These are phyloP conservation scores for Drosophila quadrilineata DNA, from an alignment of 1,140 invertebrate genomes.

Conservation along the genomic window DNA sequence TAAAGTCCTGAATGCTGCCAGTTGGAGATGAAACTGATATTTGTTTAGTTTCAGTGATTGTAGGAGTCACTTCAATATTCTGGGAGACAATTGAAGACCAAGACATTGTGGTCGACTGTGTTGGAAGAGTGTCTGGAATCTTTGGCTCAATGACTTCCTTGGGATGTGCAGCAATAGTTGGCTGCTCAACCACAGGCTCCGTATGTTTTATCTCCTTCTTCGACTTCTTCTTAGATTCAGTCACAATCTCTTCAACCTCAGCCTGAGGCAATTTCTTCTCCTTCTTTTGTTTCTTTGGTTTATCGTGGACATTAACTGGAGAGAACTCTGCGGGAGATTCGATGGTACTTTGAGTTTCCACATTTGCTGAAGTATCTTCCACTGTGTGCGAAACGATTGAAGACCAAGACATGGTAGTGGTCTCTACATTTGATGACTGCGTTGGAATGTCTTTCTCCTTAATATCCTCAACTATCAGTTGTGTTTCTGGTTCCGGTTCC, in stretches of 20 bases:
- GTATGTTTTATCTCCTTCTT: neutral
- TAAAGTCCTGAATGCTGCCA: conserved; percentile 11
- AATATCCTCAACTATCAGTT: neutral
- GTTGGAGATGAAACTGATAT: too few relatives aligned
- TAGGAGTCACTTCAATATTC: too few relatives aligned
- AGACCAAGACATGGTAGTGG: too few relatives aligned
- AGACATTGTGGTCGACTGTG: too few relatives aligned
- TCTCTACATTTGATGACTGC: too few relatives aligned
- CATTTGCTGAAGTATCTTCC: too few relatives aligned
- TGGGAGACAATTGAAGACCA: too few relatives aligned
- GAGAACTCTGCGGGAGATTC: neutral
- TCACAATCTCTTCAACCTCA: too few relatives aligned
- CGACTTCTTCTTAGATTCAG: too few relatives aligned
- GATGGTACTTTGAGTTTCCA: too few relatives aligned
- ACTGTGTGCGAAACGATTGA: conserved; percentile 12
- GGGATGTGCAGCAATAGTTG: too few relatives aligned
- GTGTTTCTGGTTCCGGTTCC: neutral
- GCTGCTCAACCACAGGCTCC: neutral
- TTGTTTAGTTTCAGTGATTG: neutral
- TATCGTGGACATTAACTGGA: too few relatives aligned
- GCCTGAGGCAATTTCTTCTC: conserved; percentile 4
- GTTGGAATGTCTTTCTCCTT: neutral
- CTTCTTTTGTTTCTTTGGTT: conserved; percentile 4
- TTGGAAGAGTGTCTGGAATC: neutral
- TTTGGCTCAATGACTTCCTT: neutral